Percentiles rank a stretch among this genome's conserved stretches.
These are phyloP conservation scores for Argopecten irradians DNA, from an alignment of 1,140 invertebrate species.

Conservation along the genomic window DNA sequence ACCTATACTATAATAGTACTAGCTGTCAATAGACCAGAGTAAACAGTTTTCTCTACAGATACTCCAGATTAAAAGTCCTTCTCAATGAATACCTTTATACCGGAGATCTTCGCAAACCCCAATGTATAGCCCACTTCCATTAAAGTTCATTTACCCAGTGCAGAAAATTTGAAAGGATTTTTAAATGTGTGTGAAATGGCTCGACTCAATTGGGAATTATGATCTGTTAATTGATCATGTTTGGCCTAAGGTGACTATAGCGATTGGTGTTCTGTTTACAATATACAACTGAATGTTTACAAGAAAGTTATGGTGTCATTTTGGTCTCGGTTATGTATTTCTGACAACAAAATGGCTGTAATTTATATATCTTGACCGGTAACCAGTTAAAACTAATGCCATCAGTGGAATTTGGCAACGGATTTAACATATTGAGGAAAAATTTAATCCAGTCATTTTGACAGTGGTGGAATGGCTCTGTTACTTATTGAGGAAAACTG, in stretches of 20 bases:
- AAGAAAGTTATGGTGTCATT: not conserved
- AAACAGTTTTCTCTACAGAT: not conserved
- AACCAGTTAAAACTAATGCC: no score
- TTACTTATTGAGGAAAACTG: not conserved
- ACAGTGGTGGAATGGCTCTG: not conserved
- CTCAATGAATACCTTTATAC: not conserved
- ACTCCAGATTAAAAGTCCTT: not conserved
- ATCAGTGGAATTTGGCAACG: no score
- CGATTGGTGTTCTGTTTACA: not conserved
- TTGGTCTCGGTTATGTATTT: not conserved
- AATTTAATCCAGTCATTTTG: no score
- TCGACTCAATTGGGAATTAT: not conserved
- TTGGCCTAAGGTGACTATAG: not conserved
- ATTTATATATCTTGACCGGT: not conserved
- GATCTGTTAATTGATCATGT: not conserved
- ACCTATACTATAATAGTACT: no score
- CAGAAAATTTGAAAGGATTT: not conserved
- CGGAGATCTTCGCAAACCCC: not conserved
- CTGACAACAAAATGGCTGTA: not conserved
- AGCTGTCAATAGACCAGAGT: not conserved
- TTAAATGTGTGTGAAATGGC: constrained; percentile 16
- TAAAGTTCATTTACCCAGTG: not conserved
- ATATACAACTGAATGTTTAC: not conserved
- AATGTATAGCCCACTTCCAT: not conserved
- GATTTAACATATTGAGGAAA: no score